Evolutionary conservation across 1,140 invertebrate species (phyloP), one percentile per base, ranked within the genome.

Genomic region (Trichoplusia ni): DNA sequence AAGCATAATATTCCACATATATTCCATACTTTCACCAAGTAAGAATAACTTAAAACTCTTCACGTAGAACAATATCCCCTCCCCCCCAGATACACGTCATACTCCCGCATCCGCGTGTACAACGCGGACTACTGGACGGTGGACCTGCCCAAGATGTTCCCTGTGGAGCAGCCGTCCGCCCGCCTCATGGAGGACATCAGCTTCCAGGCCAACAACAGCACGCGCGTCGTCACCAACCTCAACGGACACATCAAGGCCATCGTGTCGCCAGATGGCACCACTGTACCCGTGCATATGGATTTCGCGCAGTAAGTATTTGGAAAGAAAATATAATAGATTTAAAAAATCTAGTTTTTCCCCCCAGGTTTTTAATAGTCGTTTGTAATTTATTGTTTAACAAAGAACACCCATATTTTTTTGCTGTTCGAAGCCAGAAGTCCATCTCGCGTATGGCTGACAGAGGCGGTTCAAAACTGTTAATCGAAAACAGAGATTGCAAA

Each of bases 51-150:
- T n/a, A n/a, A n/a, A n/a, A n/a, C n/a, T n/a, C n/a, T n/a, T n/a
- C n/a, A n/a, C n/a, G n/a, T n/a, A n/a, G n/a, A n/a, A n/a, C n/a
- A n/a, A n/a, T n/a, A n/a, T n/a, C n/a, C n/a, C n/a, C n/a, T n/a
- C n/a, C n/a, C 9, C 18, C n/a, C 8, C 67, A 87, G 86, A 53
- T 84, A 88, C 72, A 90, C 85, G 0, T 81, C 82, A 1, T 87
- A 77, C 71, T 61, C 85, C 1, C 81, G 69, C 40, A 70, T 90
- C 2, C 76, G 84, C 3, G 60, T 88, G 0, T 87, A 86, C 79
- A 90, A 90, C 71, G 82, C 85, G 9, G 82, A 87, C 68, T 88
- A 84, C 60, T 84, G 78, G 82, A 73, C 51, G 8, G 71, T 86
- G 19, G 82, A 88, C 6, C 51, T 90, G 40, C 85, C 83, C 0